Percentiles rank a stretch among this genome's conserved stretches.
Evolutionary conservation across 64 coral and sea anemone genomes (phyloP).

Genomic region (Pocillopora verrucosa): DNA sequence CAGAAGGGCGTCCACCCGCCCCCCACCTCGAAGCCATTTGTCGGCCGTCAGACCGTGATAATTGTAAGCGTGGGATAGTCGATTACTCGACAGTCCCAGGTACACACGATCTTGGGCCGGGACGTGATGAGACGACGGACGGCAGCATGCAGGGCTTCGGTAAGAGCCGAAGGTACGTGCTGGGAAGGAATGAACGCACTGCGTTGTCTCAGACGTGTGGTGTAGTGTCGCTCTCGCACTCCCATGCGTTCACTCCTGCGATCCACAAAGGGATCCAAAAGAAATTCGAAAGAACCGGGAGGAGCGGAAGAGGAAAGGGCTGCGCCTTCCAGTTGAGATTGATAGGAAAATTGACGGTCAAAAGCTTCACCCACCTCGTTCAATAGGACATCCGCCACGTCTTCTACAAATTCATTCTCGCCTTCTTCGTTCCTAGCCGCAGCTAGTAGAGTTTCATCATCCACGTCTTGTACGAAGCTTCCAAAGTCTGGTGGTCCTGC

Average conservation of each 20-base stretch:
- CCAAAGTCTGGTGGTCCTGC: too few relatives aligned
- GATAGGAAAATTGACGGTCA: background rate
- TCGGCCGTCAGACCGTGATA: background rate
- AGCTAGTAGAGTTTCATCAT: too few relatives aligned
- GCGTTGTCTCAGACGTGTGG: background rate
- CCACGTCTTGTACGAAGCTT: too few relatives aligned
- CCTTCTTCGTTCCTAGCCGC: too few relatives aligned
- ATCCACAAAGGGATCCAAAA: background rate
- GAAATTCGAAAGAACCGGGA: background rate
- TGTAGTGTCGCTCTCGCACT: background rate
- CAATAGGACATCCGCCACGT: too few relatives aligned
- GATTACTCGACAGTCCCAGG: background rate
- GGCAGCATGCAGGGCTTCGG: background rate
- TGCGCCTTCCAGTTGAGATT: background rate
- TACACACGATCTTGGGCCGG: constrained; percentile 13
- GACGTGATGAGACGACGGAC: background rate
- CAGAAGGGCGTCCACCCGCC: too few relatives aligned
- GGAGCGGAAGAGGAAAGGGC: background rate
- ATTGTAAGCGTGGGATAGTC: constrained; percentile 7
- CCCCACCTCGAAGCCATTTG: too few relatives aligned
- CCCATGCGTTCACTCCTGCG: background rate
- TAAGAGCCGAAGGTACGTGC: background rate
- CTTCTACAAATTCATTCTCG: too few relatives aligned
- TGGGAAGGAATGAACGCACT: background rate
- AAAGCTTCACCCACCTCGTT: too few relatives aligned